Conservation (phyloP, 2,888 invertebrate species). For the Venusia cambrica region DNA sequence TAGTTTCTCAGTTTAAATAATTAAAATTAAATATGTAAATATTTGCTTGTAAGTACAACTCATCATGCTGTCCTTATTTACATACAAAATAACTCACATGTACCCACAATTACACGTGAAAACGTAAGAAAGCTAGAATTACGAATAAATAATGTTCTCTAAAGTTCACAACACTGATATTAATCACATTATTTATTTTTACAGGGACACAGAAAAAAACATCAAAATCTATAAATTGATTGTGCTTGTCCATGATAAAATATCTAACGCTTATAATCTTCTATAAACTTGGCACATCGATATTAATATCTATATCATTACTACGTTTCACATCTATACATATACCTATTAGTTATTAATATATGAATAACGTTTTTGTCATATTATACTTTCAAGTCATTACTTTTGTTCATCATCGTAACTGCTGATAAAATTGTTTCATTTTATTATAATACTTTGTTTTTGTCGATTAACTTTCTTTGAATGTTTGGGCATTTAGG, state of each 20-base stretch:
- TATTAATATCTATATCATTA: constrained; percentile 35
- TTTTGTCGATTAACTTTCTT: too few species aligned
- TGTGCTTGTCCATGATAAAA: constrained; percentile 43
- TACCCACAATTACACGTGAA: constrained; percentile 4
- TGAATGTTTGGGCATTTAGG: too few species aligned
- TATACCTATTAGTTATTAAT: constrained; percentile 39
- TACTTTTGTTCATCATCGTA: too few species aligned
- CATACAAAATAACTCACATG: constrained; percentile 11
- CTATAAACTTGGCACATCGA: constrained; percentile 51
- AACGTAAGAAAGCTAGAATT: constrained; percentile 19
- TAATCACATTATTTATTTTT: constrained; percentile 36
- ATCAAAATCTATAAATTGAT: constrained; percentile 28
- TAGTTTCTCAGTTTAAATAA: too few species aligned
- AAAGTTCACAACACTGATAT: constrained; percentile 61
- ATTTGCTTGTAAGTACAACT: too few species aligned
- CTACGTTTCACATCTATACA: constrained; percentile 47
- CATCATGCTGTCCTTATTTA: constrained; percentile 21
- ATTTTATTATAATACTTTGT: too few species aligned
- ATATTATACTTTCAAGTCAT: constrained; percentile 29
- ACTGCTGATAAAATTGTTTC: too few species aligned
- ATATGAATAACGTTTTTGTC: constrained; percentile 47
- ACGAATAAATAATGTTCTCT: constrained; percentile 31
- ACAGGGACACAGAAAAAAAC: constrained; percentile 44
- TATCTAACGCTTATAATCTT: constrained; percentile 35
- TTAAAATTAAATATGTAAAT: too few species aligned